A percentile compares a stretch with the other conserved stretches of the same genome.
phyloP scores from a whole-genome alignment of 1,140 invertebrate genomes.

The Lutraria rhynchaena region DNA sequence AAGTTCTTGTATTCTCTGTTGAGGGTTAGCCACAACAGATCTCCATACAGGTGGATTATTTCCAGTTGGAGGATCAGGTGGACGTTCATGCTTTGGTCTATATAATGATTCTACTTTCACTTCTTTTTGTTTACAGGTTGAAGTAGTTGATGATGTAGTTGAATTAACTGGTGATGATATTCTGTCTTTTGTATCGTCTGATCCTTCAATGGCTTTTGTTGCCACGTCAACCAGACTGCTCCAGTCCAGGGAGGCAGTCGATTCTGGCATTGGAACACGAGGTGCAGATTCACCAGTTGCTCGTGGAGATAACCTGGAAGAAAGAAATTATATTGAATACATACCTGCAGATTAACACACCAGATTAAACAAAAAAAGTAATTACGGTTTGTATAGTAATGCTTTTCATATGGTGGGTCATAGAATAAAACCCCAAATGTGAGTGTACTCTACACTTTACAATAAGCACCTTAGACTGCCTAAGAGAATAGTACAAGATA shows the following conservation, averaged over 20 bases:
- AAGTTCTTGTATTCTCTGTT: slow-evolving; percentile 85
- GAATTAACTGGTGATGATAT: slow-evolving; percentile 47
- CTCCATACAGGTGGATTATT: slow-evolving; percentile 83
- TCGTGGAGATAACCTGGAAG: slow-evolving; percentile 78
- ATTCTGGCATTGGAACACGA: slow-evolving; percentile 74
- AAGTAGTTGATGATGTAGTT: neutral
- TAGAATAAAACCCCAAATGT: too few species aligned
- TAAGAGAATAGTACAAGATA: too few species aligned
- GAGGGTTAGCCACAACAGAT: slow-evolving; percentile 85
- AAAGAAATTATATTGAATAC: too few species aligned
- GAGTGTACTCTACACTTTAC: too few species aligned
- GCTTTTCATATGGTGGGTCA: too few species aligned
- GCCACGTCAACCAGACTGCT: slow-evolving; percentile 90
- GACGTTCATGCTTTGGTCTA: slow-evolving; percentile 51
- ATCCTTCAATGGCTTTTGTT: slow-evolving; percentile 87
- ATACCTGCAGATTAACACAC: too few species aligned
- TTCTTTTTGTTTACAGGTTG: slow-evolving; percentile 10
- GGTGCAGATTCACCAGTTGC: slow-evolving; percentile 65
- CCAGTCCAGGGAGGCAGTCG: slow-evolving; percentile 87
- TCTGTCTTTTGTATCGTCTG: slow-evolving; percentile 56
- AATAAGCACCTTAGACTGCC: too few species aligned
- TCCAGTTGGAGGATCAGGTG: slow-evolving; percentile 32
- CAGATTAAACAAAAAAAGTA: too few species aligned
- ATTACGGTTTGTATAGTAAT: too few species aligned
- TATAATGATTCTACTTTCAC: slow-evolving; percentile 47